These are phyloP conservation scores for Euplexia lucipara DNA, from an alignment of 2,888 invertebrate genomes.

Conservation along the genomic window DNA sequence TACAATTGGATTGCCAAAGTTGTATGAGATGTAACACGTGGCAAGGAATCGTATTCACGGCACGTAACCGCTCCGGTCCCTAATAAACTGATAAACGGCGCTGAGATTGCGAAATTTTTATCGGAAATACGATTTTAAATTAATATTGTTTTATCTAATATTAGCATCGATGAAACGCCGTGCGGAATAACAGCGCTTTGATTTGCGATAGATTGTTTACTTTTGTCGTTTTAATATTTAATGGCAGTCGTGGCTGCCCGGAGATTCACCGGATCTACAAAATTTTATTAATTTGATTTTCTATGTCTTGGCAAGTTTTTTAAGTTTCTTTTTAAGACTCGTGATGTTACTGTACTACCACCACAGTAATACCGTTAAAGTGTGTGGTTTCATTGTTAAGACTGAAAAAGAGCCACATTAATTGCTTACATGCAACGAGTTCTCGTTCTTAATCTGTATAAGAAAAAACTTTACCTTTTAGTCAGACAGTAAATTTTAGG, in stretches of 20 bases:
- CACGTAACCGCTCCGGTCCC: slow-evolving; percentile 50
- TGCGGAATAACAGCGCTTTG: slow-evolving; percentile 50
- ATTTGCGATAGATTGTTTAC: slow-evolving; percentile 34
- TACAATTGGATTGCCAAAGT: slow-evolving; percentile 43
- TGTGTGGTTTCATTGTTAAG: no score
- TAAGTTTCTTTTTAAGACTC: no score
- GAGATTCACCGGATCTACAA: slow-evolving; percentile 1
- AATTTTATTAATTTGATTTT: background rate
- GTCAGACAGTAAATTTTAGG: no score
- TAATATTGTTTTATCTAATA: slow-evolving; percentile 65
- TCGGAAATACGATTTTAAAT: slow-evolving; percentile 63
- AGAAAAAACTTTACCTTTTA: no score
- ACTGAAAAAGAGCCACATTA: no score
- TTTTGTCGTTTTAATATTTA: slow-evolving; percentile 47
- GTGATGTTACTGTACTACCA: no score
- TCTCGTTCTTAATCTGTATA: background rate
- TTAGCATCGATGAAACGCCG: slow-evolving; percentile 49
- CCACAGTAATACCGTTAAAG: no score
- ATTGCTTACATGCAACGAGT: background rate
- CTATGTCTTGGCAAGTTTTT: background rate
- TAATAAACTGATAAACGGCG: slow-evolving; percentile 62
- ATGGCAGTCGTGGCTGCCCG: slow-evolving; percentile 13
- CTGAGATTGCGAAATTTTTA: slow-evolving; percentile 57
- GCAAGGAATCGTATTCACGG: slow-evolving; percentile 38
- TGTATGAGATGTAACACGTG: slow-evolving; percentile 29